phyloP scores from a whole-genome alignment of 2,113 vertebrate species.

The Haliaeetus leucogaster region DNA sequence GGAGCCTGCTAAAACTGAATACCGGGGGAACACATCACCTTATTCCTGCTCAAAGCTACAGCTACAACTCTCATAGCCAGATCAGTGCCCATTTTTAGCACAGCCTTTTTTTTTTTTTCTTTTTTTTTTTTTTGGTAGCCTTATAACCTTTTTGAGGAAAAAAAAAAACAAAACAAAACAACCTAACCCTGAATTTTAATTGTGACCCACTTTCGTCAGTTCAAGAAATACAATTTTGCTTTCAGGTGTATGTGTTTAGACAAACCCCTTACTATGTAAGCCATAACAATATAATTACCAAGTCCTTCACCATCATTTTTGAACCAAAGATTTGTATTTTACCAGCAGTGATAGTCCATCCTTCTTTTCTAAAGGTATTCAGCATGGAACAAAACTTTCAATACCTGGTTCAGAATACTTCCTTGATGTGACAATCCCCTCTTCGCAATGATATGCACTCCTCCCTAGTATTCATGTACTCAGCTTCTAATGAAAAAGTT shows the following conservation, averaged over 20 bases:
- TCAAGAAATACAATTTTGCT: not conserved
- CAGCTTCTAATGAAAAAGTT: not conserved
- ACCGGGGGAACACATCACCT: not conserved
- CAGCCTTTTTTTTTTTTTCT: not conserved
- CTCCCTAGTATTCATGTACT: not conserved
- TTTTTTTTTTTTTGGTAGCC: not conserved
- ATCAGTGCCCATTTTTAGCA: not conserved
- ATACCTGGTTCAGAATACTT: not conserved
- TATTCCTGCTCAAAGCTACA: not conserved
- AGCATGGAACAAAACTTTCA: not conserved
- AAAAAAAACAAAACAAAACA: too few species aligned
- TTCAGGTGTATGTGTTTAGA: not conserved
- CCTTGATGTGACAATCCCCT: not conserved
- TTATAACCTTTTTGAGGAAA: not conserved
- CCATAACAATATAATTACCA: not conserved
- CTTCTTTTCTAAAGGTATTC: not conserved
- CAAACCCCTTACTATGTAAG: not conserved
- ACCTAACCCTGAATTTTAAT: not conserved
- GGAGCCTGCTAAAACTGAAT: not conserved
- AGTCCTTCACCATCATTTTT: not conserved
- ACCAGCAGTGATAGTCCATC: not conserved
- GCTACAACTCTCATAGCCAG: not conserved
- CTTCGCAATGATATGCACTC: accelerated
- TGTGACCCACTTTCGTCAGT: not conserved
- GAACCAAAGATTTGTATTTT: not conserved